These are phyloP conservation scores for Loxodonta africana DNA, from an alignment of 2,113 vertebrate species.

Conservation along the genomic window DNA sequence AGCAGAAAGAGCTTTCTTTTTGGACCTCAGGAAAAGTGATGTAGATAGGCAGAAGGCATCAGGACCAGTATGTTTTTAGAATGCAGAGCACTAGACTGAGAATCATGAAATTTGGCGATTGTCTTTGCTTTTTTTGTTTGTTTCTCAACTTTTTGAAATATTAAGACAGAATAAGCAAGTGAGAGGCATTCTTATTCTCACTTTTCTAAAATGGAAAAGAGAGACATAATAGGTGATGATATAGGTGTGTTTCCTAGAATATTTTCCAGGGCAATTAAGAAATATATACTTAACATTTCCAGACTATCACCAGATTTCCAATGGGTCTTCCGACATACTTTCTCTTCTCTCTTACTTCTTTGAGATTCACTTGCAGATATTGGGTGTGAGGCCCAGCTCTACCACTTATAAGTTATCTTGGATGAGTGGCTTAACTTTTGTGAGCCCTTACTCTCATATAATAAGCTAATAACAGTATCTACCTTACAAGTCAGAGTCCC, in stretches of 20 bases:
- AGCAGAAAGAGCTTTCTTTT: not conserved
- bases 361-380: not conserved
- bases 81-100: not conserved
- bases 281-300: constrained; percentile 1
- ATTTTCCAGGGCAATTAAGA: constrained; percentile 5
- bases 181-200: not conserved
- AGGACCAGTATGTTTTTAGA: not conserved
- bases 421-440: not conserved
- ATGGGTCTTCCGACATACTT: not conserved
- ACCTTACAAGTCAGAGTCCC: not conserved
- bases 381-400: constrained; percentile 10
- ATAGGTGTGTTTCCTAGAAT: constrained; percentile 16
- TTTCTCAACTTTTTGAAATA: not conserved
- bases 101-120: not conserved
- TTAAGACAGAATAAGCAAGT: not conserved
- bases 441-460: not conserved
- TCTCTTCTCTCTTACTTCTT: constrained; percentile 5
- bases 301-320: not conserved
- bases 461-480: not conserved
- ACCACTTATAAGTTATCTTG: not conserved
- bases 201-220: constrained; percentile 33
- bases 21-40: not conserved
- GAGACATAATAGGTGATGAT: not conserved
- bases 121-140: not conserved
- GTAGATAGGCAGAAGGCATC: not conserved